These are phyloP conservation scores for Patella ulyssiponensis DNA, from an alignment of 2,888 invertebrate genomes.

Conservation along the genomic window DNA sequence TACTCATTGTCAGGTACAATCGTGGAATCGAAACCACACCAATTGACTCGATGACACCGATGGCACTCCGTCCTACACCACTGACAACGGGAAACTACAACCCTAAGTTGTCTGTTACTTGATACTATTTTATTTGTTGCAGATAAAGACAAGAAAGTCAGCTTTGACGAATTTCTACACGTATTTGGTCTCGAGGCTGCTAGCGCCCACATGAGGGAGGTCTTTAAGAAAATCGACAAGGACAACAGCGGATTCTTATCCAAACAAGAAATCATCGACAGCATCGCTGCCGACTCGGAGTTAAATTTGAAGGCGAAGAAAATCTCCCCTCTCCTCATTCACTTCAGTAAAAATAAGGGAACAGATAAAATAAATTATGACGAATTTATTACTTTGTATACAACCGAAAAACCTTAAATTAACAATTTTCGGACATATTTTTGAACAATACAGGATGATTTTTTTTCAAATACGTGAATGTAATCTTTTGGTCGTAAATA, in stretches of 20 bases:
- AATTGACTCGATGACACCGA: no score
- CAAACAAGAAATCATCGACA: constrained; percentile 56
- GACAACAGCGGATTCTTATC: constrained; percentile 61
- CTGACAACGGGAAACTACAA: no score
- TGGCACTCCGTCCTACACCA: no score
- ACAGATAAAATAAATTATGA: constrained; percentile 1
- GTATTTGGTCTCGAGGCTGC: constrained; percentile 50
- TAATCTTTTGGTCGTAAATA: no score
- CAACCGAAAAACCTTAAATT: not conserved
- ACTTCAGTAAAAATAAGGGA: constrained; percentile 14
- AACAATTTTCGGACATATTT: not conserved
- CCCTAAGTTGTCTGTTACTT: no score
- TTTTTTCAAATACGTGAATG: no score
- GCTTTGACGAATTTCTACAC: constrained; percentile 60
- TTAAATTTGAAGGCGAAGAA: constrained; percentile 54
- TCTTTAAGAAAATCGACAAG: constrained; percentile 54
- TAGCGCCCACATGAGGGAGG: constrained; percentile 45
- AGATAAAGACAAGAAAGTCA: constrained; percentile 42
- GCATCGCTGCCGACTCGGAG: constrained; percentile 51
- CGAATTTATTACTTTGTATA: not conserved
- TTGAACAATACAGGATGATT: no score
- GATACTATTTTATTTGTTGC: not conserved
- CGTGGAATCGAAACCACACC: no score
- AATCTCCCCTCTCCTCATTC: constrained; percentile 52
- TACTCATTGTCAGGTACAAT: no score